Base-by-base conservation (phyloP, 1,140 invertebrate species). In the Galleria mellonella region DNA sequence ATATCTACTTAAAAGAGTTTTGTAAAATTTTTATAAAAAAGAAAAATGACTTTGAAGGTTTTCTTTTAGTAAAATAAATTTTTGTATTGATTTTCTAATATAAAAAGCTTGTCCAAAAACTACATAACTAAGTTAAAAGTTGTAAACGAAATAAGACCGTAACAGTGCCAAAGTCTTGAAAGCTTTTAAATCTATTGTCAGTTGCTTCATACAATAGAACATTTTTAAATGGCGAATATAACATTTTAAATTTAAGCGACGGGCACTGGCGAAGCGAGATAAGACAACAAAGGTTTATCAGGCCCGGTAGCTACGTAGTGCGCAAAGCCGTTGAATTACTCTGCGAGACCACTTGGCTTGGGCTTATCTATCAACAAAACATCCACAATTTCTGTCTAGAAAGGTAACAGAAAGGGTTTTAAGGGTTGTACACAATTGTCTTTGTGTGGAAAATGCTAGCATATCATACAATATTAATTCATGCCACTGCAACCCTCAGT, bases 291-390 rank as follows among this genome's bases (percentile, higher is more conserved):
- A 74, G 73, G 56, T 72, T 77, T 77, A 77, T 77, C 71, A 51
- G 60, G 42, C 28, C 45, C 45, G 42, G 50, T 59, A 71, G 69
- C 61, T 62, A 63, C 60, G 68, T 63, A 66, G 47, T 38, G 47
- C 37, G 53, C 55, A 63, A 74, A 72, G 54, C 67, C 62, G 51
- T 46, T 55, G 61, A 71, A 72, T 75, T 70, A 70, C 60, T 43
- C 47, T 55, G 53, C 57, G 50, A 47, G 39, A 52, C 43, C 43
- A 41, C 62, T 15, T 52, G 49, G 54, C 57, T 77, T 74, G 71
- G 69, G 38, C 63, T 77, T 77, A 77, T 77, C 73, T 74, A 64
- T 74, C 69, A 75, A 73, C 70, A 69, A 66, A 71, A 69, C 67
- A 66, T 44, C 63, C 66, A 61, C 60, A 59, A 57, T 54, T 55